Percentiles rank a stretch among this genome's conserved stretches.
Conservation (phyloP, 2,888 invertebrate genomes). For the Sinelater perroti region DNA sequence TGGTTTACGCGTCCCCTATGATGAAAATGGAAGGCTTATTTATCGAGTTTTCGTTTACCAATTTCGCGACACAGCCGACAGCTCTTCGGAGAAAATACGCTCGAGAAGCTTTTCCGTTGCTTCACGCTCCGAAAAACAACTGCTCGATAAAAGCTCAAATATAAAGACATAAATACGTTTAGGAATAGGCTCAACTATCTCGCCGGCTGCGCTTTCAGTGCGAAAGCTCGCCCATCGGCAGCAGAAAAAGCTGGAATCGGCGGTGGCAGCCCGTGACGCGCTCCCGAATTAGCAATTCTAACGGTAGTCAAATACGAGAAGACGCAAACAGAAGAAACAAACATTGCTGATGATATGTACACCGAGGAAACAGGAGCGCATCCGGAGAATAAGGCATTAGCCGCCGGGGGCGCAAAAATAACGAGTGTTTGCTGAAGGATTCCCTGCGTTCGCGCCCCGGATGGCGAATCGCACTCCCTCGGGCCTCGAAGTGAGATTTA, state of each 20-base stretch:
- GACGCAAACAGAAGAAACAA: constrained; percentile 35
- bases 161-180: constrained; percentile 26
- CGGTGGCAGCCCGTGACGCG: neutral
- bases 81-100: constrained; percentile 27
- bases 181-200: constrained; percentile 22
- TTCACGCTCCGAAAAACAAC: constrained; percentile 32
- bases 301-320: constrained; percentile 30
- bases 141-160: constrained; percentile 32
- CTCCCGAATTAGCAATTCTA: constrained; percentile 24
- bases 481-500: constrained; percentile 20
- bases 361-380: constrained; percentile 25
- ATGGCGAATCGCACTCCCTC: constrained; percentile 23
- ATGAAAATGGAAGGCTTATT: constrained; percentile 35
- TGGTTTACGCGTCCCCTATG: constrained; percentile 20
- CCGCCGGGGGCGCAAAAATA: constrained; percentile 35
- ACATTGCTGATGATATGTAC: constrained; percentile 36
- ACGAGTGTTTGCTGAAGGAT: constrained; percentile 35
- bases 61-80: constrained; percentile 33
- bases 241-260: neutral
- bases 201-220: constrained; percentile 3
- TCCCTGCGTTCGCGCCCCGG: constrained; percentile 31
- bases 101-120: constrained; percentile 27
- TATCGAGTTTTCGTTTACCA: constrained; percentile 35
- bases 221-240: neutral
- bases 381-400: constrained; percentile 33